phyloP scores from a whole-genome alignment of 2,797 vertebrate genomes.

The Muscicapa comitata region DNA sequence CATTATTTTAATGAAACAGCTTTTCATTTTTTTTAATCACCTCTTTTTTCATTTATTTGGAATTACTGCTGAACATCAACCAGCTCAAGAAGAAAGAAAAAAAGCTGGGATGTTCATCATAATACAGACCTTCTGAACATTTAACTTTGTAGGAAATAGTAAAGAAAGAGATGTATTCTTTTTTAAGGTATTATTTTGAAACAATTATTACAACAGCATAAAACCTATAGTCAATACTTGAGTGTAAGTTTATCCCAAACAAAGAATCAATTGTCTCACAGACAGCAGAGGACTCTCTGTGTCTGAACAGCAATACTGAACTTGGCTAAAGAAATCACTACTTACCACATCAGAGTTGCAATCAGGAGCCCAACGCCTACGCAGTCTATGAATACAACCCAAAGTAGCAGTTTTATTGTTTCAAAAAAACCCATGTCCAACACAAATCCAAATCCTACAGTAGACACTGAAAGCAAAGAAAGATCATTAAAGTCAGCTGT shows the following conservation, averaged over 20 bases:
- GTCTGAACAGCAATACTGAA: background rate
- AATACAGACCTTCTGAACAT: background rate
- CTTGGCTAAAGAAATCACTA: background rate
- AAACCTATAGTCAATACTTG: background rate
- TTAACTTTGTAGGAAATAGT: background rate
- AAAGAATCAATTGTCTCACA: background rate
- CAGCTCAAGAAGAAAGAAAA: background rate
- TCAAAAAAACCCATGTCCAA: slow-evolving; percentile 91
- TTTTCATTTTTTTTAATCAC: background rate
- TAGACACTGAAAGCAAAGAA: slow-evolving; percentile 82
- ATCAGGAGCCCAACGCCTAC: slow-evolving; percentile 94
- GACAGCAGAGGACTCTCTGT: background rate
- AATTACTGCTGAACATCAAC: background rate
- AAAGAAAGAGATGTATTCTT: background rate
- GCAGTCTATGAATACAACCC: slow-evolving; percentile 97
- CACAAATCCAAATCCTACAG: slow-evolving; percentile 93
- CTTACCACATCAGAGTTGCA: slow-evolving; percentile 97
- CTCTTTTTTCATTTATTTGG: background rate
- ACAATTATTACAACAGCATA: background rate
- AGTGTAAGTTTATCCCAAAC: background rate
- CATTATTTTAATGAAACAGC: background rate
- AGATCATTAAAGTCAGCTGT: background rate
- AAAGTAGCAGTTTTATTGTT: slow-evolving; percentile 92
- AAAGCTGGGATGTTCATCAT: background rate
- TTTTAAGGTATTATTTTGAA: background rate